Conservation (phyloP, 64 coral and sea anemone genomes). For the Trachythela sp. region DNA sequence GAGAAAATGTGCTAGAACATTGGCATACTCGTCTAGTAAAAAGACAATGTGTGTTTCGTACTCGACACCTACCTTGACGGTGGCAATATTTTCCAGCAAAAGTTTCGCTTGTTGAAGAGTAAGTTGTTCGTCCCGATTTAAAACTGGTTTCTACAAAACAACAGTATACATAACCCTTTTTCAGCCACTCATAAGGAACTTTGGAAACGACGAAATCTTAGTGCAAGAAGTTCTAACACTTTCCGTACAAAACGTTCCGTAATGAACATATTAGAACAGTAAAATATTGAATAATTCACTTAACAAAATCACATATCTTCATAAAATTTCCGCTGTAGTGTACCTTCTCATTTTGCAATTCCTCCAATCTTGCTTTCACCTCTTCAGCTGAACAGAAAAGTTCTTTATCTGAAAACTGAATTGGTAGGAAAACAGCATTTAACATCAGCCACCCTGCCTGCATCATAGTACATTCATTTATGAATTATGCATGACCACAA, state of each 20-base stretch:
- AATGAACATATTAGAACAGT: no score
- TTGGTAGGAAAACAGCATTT: neutral
- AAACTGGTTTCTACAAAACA: neutral
- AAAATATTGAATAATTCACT: no score
- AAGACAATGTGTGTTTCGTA: neutral
- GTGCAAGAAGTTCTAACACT: no score
- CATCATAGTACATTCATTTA: no score
- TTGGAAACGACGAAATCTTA: no score
- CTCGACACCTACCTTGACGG: neutral
- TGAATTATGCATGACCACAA: no score
- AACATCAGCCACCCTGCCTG: no score
- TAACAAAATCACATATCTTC: no score
- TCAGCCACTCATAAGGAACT: neutral
- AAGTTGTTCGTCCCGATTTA: constrained; percentile 2
- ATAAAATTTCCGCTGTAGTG: neutral
- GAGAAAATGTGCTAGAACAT: no score
- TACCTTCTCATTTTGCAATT: constrained; percentile 85
- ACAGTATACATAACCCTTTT: neutral
- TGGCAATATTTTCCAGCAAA: neutral
- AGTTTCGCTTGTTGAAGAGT: neutral
- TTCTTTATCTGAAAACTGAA: neutral
- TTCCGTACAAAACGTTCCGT: no score
- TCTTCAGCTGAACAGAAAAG: constrained; percentile 59
- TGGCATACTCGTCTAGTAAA: no score
- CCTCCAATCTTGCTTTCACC: constrained; percentile 75